A percentile compares a stretch with the other conserved stretches of the same genome.
These are phyloP conservation scores for Neosalanx taihuensis DNA, from an alignment of 2,797 vertebrate species.

Conservation along the genomic window DNA sequence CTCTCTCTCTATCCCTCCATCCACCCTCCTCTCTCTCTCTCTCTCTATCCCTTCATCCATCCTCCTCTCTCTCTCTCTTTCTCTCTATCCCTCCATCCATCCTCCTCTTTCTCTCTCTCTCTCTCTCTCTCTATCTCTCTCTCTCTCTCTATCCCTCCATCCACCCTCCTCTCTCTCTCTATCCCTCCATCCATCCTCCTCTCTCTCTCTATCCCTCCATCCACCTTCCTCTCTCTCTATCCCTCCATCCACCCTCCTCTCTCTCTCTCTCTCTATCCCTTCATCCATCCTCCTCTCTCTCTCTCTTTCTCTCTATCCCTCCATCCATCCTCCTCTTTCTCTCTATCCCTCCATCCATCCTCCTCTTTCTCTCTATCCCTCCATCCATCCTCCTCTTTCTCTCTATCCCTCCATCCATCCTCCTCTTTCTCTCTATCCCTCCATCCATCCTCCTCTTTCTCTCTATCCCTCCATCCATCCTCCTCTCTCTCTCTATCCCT, in stretches of 20 bases:
- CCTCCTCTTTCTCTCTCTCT: not conserved
- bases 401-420: not conserved
- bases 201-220: not conserved
- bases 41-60: not conserved
- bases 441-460: too few relatives aligned
- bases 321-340: too few relatives aligned
- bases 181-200: not conserved
- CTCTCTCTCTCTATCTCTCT: too few relatives aligned
- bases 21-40: not conserved
- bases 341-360: too few relatives aligned
- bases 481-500: too few relatives aligned
- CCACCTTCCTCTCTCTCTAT: not conserved
- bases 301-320: too few relatives aligned
- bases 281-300: too few relatives aligned
- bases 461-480: too few relatives aligned
- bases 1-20: not conserved
- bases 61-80: slow-evolving; percentile 5
- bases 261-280: too few relatives aligned
- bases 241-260: too few relatives aligned
- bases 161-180: not conserved
- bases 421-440: too few relatives aligned
- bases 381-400: not conserved
- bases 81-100: slow-evolving; percentile 16
- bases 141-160: not conserved
- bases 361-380: too few relatives aligned